Percentiles rank a stretch among this genome's conserved stretches.
Conservation (phyloP, 1,140 invertebrate genomes). For the Himalopsyche phryganea region DNA sequence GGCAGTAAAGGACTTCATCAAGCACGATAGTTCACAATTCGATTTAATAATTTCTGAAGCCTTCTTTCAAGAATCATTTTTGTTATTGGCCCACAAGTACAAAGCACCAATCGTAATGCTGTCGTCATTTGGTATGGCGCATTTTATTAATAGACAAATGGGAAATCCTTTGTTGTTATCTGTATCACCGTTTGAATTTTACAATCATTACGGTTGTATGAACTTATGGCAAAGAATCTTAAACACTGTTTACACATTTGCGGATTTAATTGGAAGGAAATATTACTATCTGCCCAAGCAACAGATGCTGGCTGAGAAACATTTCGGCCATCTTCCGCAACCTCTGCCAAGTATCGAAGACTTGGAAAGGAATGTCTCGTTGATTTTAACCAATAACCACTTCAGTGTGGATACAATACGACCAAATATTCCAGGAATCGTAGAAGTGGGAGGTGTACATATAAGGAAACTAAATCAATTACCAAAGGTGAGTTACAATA, state of each 20-base stretch:
- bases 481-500: conserved; percentile 36
- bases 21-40: conserved; percentile 38
- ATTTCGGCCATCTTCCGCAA: conserved; percentile 36
- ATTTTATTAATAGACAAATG: conserved; percentile 44
- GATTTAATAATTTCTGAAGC: conserved; percentile 44
- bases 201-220: conserved; percentile 19
- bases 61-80: conserved; percentile 45
- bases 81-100: conserved; percentile 47
- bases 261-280: conserved; percentile 21
- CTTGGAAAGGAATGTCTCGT: conserved; percentile 52
- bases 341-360: conserved; percentile 45
- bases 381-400: conserved; percentile 56
- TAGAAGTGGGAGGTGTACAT: conserved; percentile 54
- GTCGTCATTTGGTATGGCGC: conserved; percentile 38
- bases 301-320: conserved; percentile 39
- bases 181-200: conserved; percentile 24
- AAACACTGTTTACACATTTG: conserved; percentile 18
- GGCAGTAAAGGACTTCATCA: conserved; percentile 38
- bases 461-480: conserved; percentile 41
- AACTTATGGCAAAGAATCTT: conserved; percentile 24
- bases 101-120: conserved; percentile 43
- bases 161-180: conserved; percentile 43
- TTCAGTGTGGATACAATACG: conserved; percentile 46
- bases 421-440: conserved; percentile 49
- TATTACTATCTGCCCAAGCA: conserved; percentile 22